phyloP scores from a whole-genome alignment of 2,113 vertebrate genomes.

The Epinephelus lanceolatus region DNA sequence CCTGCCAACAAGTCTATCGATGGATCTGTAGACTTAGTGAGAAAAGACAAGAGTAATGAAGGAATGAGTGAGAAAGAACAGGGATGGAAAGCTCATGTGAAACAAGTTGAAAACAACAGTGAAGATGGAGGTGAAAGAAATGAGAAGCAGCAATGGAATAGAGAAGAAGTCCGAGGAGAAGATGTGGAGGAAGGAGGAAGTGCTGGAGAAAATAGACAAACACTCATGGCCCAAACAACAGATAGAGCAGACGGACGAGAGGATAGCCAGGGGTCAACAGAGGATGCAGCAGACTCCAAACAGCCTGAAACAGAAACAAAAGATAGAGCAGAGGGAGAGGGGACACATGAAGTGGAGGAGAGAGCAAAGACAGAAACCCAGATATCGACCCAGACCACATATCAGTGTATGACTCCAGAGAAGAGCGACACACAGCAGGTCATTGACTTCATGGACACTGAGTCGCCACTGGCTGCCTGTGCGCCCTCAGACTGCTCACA shows the following conservation, averaged over 20 bases:
- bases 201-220: conserved; percentile 17
- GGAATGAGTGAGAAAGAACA: conserved; percentile 1
- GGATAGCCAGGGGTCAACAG: conserved; percentile 33
- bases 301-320: conserved; percentile 38
- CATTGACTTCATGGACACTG: conserved; percentile 45
- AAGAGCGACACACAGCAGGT: conserved; percentile 31
- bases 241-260: conserved; percentile 12
- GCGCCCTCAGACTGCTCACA: conserved; percentile 23
- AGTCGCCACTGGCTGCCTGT: conserved; percentile 11
- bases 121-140: neutral
- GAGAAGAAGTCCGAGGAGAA: conserved; percentile 7
- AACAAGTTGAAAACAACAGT: neutral
- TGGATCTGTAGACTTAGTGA: conserved; percentile 54
- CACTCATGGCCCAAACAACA: neutral
- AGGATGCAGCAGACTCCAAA: conserved; percentile 17
- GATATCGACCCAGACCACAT: conserved; percentile 51
- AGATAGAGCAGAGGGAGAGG: conserved; percentile 25
- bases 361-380: conserved; percentile 49
- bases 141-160: neutral
- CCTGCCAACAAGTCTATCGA: conserved; percentile 50
- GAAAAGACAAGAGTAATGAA: conserved; percentile 1
- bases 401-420: neutral
- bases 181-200: conserved; percentile 9
- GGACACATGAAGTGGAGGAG: conserved; percentile 15
- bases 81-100: neutral